Percentiles rank a stretch among this genome's conserved stretches.
phyloP scores from a whole-genome alignment of 2,797 vertebrate genomes.

The Denticeps clupeoides region DNA sequence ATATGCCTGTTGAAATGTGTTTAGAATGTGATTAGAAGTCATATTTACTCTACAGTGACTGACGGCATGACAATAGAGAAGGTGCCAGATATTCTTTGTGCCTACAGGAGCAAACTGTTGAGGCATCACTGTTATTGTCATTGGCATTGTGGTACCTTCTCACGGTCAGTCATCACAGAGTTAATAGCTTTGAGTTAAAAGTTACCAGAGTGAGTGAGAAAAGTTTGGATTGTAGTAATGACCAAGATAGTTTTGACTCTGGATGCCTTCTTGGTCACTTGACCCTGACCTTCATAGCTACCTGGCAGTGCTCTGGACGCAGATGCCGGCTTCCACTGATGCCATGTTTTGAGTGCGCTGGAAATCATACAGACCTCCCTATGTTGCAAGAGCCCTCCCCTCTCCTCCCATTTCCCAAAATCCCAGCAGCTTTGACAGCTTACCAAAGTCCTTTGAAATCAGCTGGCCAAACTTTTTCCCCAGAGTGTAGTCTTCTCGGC shows the following conservation, averaged over 20 bases:
- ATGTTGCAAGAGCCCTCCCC: conserved; percentile 45
- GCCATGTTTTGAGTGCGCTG: conserved; percentile 34
- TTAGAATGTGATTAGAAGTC: too few relatives aligned
- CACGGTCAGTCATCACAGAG: too few relatives aligned
- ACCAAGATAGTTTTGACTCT: not conserved
- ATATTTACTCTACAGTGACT: conserved; percentile 37
- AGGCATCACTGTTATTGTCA: conserved; percentile 57
- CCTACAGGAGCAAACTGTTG: conserved; percentile 41
- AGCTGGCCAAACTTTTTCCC: conserved; percentile 36
- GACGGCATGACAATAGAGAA: conserved; percentile 56
- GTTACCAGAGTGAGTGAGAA: too few relatives aligned
- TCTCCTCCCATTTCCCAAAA: conserved; percentile 29
- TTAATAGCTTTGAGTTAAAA: too few relatives aligned
- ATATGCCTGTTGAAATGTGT: not conserved
- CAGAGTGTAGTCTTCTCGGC: conserved; percentile 31
- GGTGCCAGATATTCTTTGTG: conserved; percentile 56
- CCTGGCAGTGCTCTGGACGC: conserved; percentile 14
- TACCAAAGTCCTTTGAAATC: conserved; percentile 44
- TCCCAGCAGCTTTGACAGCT: conserved; percentile 40
- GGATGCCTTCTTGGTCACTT: conserved; percentile 3
- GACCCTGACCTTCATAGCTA: conserved; percentile 14
- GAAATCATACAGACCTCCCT: conserved; percentile 40
- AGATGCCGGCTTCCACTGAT: conserved; percentile 25
- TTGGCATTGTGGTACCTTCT: too few relatives aligned
- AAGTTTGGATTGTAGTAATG: too few relatives aligned